phyloP scores from a whole-genome alignment of 2,888 invertebrate genomes.

The Aquatica leii region DNA sequence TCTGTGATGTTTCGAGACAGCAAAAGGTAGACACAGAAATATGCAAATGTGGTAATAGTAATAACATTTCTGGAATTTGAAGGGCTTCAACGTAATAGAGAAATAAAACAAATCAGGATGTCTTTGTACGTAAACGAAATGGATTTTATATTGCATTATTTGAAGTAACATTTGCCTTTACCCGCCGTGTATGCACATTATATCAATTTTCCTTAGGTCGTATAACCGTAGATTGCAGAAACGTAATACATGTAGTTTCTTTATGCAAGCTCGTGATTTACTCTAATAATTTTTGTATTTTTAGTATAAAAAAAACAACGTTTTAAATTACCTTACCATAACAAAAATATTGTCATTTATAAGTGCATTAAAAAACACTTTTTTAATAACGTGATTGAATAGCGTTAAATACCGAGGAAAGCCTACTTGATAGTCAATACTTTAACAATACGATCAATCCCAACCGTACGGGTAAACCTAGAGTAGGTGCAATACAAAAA shows the following conservation, averaged over 20 bases:
- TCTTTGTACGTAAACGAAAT: conserved; percentile 33
- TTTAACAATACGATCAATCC: conserved; percentile 42
- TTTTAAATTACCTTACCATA: too few relatives aligned
- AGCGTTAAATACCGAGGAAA: conserved; percentile 39
- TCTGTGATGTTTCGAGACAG: background rate
- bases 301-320: too few relatives aligned
- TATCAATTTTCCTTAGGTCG: conserved; percentile 26
- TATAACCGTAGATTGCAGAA: conserved; percentile 19
- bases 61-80: conserved; percentile 21
- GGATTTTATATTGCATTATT: conserved; percentile 39
- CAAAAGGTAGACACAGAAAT: background rate
- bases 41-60: conserved; percentile 23
- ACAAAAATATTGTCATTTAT: too few relatives aligned
- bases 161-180: conserved; percentile 33
- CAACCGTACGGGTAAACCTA: conserved; percentile 34
- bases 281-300: too few relatives aligned
- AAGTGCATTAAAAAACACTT: conserved; percentile 39
- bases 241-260: conserved; percentile 22
- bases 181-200: conserved; percentile 23
- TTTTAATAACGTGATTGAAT: conserved; percentile 34
- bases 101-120: conserved; percentile 28
- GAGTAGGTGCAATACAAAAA: conserved; percentile 41
- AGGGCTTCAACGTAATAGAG: conserved; percentile 29
- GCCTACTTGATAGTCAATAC: conserved; percentile 35
- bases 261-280: background rate